Evolutionary conservation across 2,888 invertebrate species (phyloP).

Genomic region (Amblyjoppa fuscipennis): DNA sequence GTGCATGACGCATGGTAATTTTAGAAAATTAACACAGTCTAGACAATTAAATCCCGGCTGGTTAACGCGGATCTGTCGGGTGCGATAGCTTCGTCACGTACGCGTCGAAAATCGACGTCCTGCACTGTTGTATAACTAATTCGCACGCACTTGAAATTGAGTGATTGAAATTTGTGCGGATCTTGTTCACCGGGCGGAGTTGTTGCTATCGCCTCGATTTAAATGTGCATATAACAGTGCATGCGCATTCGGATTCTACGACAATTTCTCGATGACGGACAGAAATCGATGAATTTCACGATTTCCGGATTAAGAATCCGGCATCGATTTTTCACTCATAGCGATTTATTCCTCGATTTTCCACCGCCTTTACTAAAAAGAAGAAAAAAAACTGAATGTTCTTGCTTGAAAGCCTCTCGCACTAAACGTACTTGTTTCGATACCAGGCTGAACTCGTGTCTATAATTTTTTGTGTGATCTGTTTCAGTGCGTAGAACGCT

Average conservation of each 20-base stretch:
- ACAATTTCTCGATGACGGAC: too few relatives aligned
- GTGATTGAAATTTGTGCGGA: neutral
- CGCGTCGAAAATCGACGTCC: slow-evolving; percentile 27
- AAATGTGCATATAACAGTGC: too few relatives aligned
- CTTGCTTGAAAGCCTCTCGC: slow-evolving; percentile 53
- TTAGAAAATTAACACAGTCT: neutral
- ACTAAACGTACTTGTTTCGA: neutral
- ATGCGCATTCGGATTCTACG: too few relatives aligned
- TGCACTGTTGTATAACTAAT: neutral
- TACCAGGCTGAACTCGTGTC: slow-evolving; percentile 17
- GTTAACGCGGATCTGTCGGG: neutral
- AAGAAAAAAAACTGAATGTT: slow-evolving; percentile 16
- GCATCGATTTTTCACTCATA: neutral
- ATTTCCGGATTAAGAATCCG: neutral
- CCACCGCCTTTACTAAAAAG: neutral
- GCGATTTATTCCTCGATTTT: neutral
- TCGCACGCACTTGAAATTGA: neutral
- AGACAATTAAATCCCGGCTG: neutral
- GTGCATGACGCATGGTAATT: neutral
- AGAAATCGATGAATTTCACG: neutral
- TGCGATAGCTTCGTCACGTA: neutral
- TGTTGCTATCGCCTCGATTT: neutral
- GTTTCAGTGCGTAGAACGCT: slow-evolving; percentile 92
- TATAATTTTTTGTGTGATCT: slow-evolving; percentile 53
- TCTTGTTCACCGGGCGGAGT: neutral